Conservation (phyloP, 2,888 invertebrate species). For the Plebejus melissa region DNA sequence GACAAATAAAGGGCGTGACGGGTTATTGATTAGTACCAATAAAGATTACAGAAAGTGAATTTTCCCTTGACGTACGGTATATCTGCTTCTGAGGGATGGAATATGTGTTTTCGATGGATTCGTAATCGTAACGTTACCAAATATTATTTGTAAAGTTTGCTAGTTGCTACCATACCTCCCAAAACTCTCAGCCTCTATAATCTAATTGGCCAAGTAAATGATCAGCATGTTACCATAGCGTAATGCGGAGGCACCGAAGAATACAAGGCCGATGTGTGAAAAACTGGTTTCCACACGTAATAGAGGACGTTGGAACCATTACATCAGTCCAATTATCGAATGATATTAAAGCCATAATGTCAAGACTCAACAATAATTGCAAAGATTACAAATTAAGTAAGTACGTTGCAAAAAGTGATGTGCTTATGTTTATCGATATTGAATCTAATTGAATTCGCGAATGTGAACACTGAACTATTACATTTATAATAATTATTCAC, state of each 20-base stretch:
- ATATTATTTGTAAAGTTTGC: too few relatives aligned
- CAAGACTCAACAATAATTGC: neutral
- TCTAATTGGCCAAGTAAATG: neutral
- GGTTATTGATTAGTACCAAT: neutral
- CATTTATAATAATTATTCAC: too few relatives aligned
- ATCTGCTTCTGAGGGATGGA: neutral
- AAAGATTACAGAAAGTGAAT: neutral
- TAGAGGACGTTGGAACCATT: slow-evolving; percentile 10
- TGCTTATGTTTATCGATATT: neutral
- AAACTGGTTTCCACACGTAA: slow-evolving; percentile 3
- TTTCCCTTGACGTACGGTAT: neutral
- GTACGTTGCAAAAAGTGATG: neutral
- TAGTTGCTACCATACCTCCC: too few relatives aligned
- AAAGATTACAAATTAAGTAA: slow-evolving; percentile 5
- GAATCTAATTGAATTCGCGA: neutral
- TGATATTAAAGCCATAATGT: slow-evolving; percentile 10
- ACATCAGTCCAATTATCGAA: slow-evolving; percentile 15
- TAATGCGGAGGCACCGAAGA: neutral
- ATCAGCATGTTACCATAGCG: neutral
- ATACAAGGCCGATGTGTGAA: slow-evolving; percentile 11
- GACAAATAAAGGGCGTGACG: neutral
- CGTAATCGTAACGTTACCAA: too few relatives aligned
- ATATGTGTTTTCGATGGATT: neutral
- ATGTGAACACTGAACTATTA: neutral
- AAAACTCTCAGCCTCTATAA: neutral